Evolutionary conservation across 2,797 vertebrate species (phyloP).

Genomic region (Oryzias sinensis): DNA sequence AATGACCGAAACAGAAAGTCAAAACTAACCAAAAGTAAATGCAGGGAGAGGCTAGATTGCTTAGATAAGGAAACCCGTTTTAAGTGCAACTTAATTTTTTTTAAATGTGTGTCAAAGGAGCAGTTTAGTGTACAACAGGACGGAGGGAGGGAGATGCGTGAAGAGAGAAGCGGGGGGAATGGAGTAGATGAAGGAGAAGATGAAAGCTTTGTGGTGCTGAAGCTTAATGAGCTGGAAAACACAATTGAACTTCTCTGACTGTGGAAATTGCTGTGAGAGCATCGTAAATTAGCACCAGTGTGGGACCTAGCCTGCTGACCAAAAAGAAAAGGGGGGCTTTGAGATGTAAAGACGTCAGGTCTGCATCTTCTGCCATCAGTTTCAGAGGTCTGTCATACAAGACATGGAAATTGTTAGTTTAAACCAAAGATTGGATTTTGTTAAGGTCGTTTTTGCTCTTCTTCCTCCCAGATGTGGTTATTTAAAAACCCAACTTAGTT

Average conservation of each 20-base stretch:
- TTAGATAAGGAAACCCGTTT: slow-evolving; percentile 42
- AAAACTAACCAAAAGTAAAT: slow-evolving; percentile 37
- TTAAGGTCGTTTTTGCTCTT: neutral
- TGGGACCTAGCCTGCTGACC: slow-evolving; percentile 79
- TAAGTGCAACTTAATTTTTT: slow-evolving; percentile 47
- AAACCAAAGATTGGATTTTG: neutral
- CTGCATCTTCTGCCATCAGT: slow-evolving; percentile 45
- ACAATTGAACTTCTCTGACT: slow-evolving; percentile 85
- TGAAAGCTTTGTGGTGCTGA: slow-evolving; percentile 82
- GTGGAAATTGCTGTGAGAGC: slow-evolving; percentile 86
- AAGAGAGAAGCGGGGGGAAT: slow-evolving; percentile 54
- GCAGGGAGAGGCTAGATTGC: slow-evolving; percentile 23
- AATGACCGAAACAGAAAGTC: slow-evolving; percentile 45
- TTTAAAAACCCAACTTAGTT: neutral
- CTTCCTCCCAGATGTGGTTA: slow-evolving; percentile 7
- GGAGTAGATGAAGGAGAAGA: slow-evolving; percentile 71
- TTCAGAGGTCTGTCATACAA: slow-evolving; percentile 38
- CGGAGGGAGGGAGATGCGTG: slow-evolving; percentile 55
- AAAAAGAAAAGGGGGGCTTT: slow-evolving; percentile 75
- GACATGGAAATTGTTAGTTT: slow-evolving; percentile 14
- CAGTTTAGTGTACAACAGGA: slow-evolving; percentile 40
- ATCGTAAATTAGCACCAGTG: slow-evolving; percentile 83
- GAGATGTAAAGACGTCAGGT: slow-evolving; percentile 70
- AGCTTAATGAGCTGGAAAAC: slow-evolving; percentile 89
- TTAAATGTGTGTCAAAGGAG: slow-evolving; percentile 27